Conservation (phyloP, 2,888 invertebrate genomes). For the Macrostomum cliftonense region DNA sequence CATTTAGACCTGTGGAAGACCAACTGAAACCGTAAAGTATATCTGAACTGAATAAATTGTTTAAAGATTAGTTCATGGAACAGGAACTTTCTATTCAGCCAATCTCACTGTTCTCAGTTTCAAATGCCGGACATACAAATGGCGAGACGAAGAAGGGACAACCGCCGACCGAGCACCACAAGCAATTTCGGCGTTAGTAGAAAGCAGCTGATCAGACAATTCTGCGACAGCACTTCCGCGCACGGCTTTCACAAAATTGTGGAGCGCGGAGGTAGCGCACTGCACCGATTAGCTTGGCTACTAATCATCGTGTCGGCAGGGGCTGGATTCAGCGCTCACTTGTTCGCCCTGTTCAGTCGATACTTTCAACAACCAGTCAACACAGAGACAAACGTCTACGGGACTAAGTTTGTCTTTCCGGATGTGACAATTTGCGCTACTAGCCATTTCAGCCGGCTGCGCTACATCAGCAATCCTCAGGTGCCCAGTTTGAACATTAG, state of each 20-base stretch:
- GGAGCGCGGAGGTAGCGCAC: background rate
- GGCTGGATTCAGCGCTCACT: constrained; percentile 5
- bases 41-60: too few species aligned
- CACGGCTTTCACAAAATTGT: constrained; percentile 5
- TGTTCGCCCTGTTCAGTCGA: constrained; percentile 1
- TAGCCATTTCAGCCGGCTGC: background rate
- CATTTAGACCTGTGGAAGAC: too few species aligned
- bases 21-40: too few species aligned
- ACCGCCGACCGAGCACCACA: too few species aligned
- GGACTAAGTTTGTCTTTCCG: constrained; percentile 1
- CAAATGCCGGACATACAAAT: too few species aligned
- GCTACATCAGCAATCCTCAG: background rate
- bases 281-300: background rate
- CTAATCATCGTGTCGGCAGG: constrained; percentile 2
- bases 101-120: too few species aligned
- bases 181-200: too few species aligned
- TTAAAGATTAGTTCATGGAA: too few species aligned
- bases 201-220: background rate
- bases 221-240: constrained; percentile 1
- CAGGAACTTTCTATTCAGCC: too few species aligned
- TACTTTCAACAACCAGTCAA: constrained; percentile 2
- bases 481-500: background rate
- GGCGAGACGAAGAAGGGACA: too few species aligned
- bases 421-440: constrained; percentile 2
- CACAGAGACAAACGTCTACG: background rate